Base-by-base conservation (phyloP, 2,888 invertebrate genomes). In the Pristionchus maxplancki region DNA sequence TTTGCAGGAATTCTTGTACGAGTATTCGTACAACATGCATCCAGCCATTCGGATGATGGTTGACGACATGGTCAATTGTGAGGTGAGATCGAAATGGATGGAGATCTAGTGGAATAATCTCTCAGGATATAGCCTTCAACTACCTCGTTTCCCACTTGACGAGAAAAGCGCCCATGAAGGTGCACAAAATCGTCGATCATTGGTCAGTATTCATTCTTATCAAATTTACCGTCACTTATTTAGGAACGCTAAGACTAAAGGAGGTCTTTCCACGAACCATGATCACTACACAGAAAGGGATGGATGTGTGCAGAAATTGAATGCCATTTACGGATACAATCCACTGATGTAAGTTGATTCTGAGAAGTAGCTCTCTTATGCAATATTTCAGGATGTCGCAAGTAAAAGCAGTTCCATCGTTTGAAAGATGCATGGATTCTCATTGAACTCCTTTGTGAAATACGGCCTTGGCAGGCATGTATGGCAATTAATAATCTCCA, bases 51-150 rank as follows among this genome's bases (percentile, higher is more conserved):
- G 98, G 62, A 97, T 98, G 95, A 97, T 98, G 96, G 98, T 98
- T 20, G 98, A 99, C 95, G 97, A 98, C 95, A 97, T 97, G 94
- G 97, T 98, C 97, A 99, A 99, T 95, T 99, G 99, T 95, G 99
- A 99, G 95, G 82, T 83, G 20, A 44, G 78, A n/a, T n/a, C n/a
- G n/a, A n/a, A n/a, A n/a, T n/a, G n/a, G n/a, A n/a, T n/a, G n/a
- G n/a, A n/a, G n/a, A n/a, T n/a, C 44, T 44, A 44, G 44, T 11
- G 11, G 44, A 44, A 44, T 6, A 44, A 9, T 44, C 6, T 44
- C n/a, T n/a, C n/a, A 83, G 82, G 82, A 83, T 28, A 28, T 83
- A 8, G 82, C 82, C 20, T 34, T 83, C 20, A 83, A 53, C 37
- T 83, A 83, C 9, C 82, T 53, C 53, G 82, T 83, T n/a, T 50